Evolutionary conservation across 35 echinoderm and acorn worm species (phyloP), one percentile per base, ranked within the genome.

Genomic region (Eucidaris tribuloides): DNA sequence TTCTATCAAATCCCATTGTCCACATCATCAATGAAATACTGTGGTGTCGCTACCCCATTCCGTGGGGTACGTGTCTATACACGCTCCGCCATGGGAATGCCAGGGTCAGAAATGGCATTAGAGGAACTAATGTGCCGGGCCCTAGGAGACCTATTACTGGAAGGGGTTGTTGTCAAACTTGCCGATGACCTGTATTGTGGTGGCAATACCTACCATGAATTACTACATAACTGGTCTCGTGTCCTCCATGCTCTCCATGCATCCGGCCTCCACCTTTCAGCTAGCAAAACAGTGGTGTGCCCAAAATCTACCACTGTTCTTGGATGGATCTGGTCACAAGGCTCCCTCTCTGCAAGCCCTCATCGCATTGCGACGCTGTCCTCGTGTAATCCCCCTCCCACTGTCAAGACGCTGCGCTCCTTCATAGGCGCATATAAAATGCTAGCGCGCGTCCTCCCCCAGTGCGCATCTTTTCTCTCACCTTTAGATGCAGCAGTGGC

Each of bases 1-100:
- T 91, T 91, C 76, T 91, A 86, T 46, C 82, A 91, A 63, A 86
- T 88, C 7, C 82, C 71, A n/a, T n/a, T 89, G 1, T 42, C 87
- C 37, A 14, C 15, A 7, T 18, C 25, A n/a, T 90, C 81, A 9
- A 83, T 84, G 71, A 90, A 90, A 34, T 90, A 90, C 58, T 90
- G 87, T 46, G 66, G 79, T 6, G 81, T 90, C 1, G 66, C 66
- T n/a, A 89, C 86, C 34, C 86, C 77, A 7, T 89, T 80, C 38
- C 42, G 78, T 29, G 63, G 86, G 0, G 46, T 89, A 18, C 58
- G 34, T 45, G 86, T 89, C 19, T 89, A 89, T 19, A 55, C 87
- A 13, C 46, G 86, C n/a, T 89, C 42, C 11, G 86, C 86, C 2
- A 89, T 88, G 76, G 85, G 85, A 6, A 88, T 88, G 85, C 85